Evolutionary conservation across 1,140 invertebrate species (phyloP).

Genomic region (Geopemphigus sp.): DNA sequence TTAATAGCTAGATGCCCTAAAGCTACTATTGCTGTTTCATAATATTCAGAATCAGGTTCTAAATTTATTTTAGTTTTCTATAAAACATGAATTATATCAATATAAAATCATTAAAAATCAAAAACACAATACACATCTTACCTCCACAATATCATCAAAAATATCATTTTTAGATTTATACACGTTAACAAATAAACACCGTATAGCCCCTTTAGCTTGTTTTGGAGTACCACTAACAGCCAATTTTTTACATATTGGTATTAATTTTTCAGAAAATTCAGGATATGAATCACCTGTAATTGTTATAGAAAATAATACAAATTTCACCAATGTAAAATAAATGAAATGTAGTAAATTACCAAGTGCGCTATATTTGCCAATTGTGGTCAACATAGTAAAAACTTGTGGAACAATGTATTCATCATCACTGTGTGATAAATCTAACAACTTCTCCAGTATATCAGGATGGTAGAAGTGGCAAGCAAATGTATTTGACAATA

Average conservation of each 20-base stretch:
- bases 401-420: constrained; percentile 79
- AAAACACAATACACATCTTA: constrained; percentile 52
- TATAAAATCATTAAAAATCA: not conserved
- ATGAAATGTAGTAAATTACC: constrained; percentile 57
- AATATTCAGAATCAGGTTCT: constrained; percentile 76
- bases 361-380: constrained; percentile 80
- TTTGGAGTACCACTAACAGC: constrained; percentile 85
- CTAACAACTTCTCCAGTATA: constrained; percentile 75
- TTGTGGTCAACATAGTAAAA: constrained; percentile 79
- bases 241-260: constrained; percentile 82
- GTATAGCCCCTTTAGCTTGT: constrained; percentile 93
- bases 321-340: not conserved
- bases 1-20: constrained; percentile 92
- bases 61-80: constrained; percentile 70
- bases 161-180: constrained; percentile 74
- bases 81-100: constrained; percentile 50
- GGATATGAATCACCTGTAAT: constrained; percentile 68
- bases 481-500: constrained; percentile 87
- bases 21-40: constrained; percentile 88
- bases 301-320: constrained; percentile 50
- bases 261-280: constrained; percentile 68
- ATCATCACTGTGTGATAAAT: constrained; percentile 75
- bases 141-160: constrained; percentile 84
- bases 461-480: constrained; percentile 86
- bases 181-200: constrained; percentile 86